Percentiles rank a stretch among this genome's conserved stretches.
phyloP scores from a whole-genome alignment of 23 tunicate species.

The Ascidia mentula region DNA sequence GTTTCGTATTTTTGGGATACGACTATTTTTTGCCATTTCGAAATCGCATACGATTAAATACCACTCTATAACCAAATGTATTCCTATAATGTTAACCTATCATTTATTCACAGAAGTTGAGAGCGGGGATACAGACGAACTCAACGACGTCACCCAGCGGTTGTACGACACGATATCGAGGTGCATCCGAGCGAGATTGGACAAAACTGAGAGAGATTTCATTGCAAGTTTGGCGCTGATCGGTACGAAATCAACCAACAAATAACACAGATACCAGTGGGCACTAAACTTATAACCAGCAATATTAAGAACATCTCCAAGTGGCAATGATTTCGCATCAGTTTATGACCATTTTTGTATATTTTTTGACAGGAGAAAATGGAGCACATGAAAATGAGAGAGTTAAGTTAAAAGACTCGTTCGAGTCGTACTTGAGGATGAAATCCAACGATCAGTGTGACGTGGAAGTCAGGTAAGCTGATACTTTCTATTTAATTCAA shows the following conservation, averaged over 20 bases:
- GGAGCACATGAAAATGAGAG: neutral
- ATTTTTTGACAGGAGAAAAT: neutral
- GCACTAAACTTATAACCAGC: no score
- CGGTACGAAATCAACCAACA: neutral
- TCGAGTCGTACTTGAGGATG: neutral
- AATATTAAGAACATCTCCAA: no score
- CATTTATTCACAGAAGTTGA: neutral
- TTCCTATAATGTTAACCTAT: no score
- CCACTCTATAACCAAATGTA: no score
- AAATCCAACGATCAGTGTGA: neutral
- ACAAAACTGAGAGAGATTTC: neutral
- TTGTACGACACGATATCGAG: neutral
- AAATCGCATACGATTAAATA: no score
- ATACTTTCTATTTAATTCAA: no score
- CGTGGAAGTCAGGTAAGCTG: neutral
- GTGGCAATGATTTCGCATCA: no score
- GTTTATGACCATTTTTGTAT: no score
- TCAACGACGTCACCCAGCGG: neutral
- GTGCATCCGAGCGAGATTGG: conserved; percentile 2
- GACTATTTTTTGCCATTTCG: no score
- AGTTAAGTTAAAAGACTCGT: neutral
- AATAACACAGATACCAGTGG: no score
- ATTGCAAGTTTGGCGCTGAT: neutral
- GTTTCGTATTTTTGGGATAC: no score
- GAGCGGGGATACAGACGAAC: neutral